Base-by-base conservation (phyloP, 2,888 invertebrate genomes). In the Sarcophaga variegata region DNA sequence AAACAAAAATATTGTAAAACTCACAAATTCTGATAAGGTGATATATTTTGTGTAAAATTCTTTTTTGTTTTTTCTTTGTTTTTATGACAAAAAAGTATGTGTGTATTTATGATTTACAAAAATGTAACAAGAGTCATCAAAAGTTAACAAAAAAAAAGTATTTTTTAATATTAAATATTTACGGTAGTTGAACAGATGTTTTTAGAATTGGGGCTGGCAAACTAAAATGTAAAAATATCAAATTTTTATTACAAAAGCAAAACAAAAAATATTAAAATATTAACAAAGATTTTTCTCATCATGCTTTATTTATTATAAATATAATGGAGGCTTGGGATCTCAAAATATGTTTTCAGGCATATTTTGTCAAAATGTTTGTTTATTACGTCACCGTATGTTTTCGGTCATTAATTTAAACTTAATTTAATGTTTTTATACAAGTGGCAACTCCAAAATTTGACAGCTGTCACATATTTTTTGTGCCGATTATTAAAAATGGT, bases 1-100 rank as follows among this genome's bases (percentile, higher is more conserved):
- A 27, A 59, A 69, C 11, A 49, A 75, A 80, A 67, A 85, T 63
- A 72, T 76, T 84, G 75, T 71, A 66, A 80, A 81, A 76, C 74
- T 79, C 25, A 45, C 27, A 79, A 79, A 17, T 59, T 83, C 69
- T 79, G 74, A 79, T 83, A 83, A 79, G 49, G 69, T 59, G 54
- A 63, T 62, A 71, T 59, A 59, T 71, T 70, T 69, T 69, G 27
- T 54, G 49, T 62, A 27, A 81, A 67, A 67, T 25, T 14, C 20
- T 25, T 25, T 17, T 20, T 4, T 62, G 1, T 25, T 14, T 25
- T 47, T 22, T 49, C 20, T 4, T 62, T 62, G 17, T n/a, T n/a
- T 17, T 14, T 54, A 54, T 14, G 4, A 5, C 5, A 20, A 49
- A 45, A 70, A 63, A 47, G 45, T 25, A 59, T 2, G 11, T 2